phyloP scores from a whole-genome alignment of 2,113 vertebrate species.

The Podarcis cretensis region DNA sequence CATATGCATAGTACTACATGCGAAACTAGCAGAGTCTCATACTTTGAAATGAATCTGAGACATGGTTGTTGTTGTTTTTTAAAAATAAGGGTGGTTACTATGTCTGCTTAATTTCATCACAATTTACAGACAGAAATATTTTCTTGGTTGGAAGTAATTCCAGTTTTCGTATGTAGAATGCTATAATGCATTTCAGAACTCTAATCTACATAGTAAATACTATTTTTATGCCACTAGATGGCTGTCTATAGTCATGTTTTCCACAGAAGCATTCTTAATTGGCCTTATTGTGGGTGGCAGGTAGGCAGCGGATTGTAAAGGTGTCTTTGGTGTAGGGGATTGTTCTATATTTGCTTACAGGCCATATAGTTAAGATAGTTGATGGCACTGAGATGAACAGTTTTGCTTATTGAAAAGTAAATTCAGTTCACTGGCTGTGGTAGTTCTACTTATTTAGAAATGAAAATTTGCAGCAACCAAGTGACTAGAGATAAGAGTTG shows the following conservation, averaged over 20 bases:
- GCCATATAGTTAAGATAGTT: neutral
- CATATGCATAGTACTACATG: neutral
- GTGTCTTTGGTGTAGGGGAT: neutral
- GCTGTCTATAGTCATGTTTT: slow-evolving; percentile 10
- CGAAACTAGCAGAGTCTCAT: neutral
- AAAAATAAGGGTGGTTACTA: neutral
- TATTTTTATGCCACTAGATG: slow-evolving; percentile 26
- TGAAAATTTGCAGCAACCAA: neutral
- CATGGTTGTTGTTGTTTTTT: neutral
- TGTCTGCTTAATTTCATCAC: neutral
- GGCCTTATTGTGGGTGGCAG: neutral
- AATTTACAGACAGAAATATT: too few relatives aligned
- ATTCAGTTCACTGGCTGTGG: too few relatives aligned
- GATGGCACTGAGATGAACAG: neutral
- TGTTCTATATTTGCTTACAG: neutral
- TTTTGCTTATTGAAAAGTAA: neutral
- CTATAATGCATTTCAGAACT: neutral
- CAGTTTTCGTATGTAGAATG: too few relatives aligned
- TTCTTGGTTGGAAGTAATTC: neutral
- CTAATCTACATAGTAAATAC: neutral
- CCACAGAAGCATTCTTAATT: neutral
- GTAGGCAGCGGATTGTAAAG: too few relatives aligned
- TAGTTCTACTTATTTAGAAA: neutral
- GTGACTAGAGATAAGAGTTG: neutral
- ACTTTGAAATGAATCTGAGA: too few relatives aligned